phyloP scores from a whole-genome alignment of 2,797 vertebrate species.

The Crenuchus spilurus region DNA sequence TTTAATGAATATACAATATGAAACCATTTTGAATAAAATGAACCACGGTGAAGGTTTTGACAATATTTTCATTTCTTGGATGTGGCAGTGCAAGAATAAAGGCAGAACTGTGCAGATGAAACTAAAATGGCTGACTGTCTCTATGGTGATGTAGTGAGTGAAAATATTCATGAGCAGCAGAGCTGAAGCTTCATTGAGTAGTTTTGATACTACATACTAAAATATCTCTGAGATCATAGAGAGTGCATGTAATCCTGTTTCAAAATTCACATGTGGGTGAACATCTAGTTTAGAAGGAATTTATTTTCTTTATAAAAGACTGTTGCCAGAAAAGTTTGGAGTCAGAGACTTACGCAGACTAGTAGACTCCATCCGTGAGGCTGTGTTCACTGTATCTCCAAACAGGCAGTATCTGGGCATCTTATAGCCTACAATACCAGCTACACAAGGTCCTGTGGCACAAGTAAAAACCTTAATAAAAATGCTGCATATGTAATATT shows the following conservation, averaged over 20 bases:
- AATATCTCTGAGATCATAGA: not conserved
- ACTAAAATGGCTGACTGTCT: conserved; percentile 30
- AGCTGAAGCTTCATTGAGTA: not conserved
- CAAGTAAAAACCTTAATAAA: not conserved
- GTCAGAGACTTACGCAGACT: conserved; percentile 80
- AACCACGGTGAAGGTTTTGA: no score
- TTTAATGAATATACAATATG: no score
- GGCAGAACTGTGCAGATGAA: not conserved
- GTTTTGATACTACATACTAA: not conserved
- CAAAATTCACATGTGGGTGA: not conserved
- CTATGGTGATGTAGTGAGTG: conserved; percentile 46
- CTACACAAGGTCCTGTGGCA: conserved; percentile 84
- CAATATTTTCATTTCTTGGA: no score
- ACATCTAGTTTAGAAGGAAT: not conserved
- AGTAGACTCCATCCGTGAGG: conserved; percentile 90
- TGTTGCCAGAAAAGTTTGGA: not conserved
- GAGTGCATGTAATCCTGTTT: not conserved
- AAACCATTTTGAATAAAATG: no score
- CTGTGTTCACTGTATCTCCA: conserved; percentile 91
- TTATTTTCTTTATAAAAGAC: not conserved
- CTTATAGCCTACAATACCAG: conserved; percentile 90
- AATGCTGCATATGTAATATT: not conserved
- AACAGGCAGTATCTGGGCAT: conserved; percentile 93
- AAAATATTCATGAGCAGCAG: conserved; percentile 48
- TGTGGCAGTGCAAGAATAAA: no score